phyloP scores from a whole-genome alignment of 1,140 invertebrate genomes.

The Heliconius congener region DNA sequence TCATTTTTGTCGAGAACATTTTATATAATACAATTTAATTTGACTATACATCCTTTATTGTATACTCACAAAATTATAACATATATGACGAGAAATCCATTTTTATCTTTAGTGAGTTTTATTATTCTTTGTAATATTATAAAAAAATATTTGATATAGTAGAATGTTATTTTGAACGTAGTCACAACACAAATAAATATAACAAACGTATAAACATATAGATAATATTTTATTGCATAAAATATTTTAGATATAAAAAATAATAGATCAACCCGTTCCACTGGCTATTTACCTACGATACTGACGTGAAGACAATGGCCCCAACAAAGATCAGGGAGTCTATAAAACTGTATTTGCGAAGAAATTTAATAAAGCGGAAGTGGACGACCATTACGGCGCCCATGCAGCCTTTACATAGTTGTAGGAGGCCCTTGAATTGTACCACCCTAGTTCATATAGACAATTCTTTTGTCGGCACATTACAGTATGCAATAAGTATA shows the following conservation, averaged over 20 bases:
- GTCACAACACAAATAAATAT: too few species aligned
- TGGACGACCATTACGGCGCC: slow-evolving; percentile 69
- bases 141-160: too few species aligned
- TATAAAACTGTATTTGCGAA: slow-evolving; percentile 80
- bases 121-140: too few species aligned
- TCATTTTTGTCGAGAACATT: not conserved
- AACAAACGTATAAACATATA: too few species aligned
- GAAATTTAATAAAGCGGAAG: slow-evolving; percentile 81
- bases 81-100: too few species aligned
- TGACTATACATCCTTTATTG: not conserved
- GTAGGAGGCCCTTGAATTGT: slow-evolving; percentile 36
- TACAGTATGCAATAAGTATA: slow-evolving; percentile 21
- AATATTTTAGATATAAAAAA: slow-evolving; percentile 30
- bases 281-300: slow-evolving; percentile 74
- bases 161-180: too few species aligned
- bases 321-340: slow-evolving; percentile 67
- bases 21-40: not conserved
- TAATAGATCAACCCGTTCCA: slow-evolving; percentile 52
- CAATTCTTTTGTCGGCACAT: slow-evolving; percentile 28
- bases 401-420: slow-evolving; percentile 43
- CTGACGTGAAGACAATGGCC: slow-evolving; percentile 70
- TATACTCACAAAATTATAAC: too few species aligned
- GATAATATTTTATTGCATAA: slow-evolving; percentile 31
- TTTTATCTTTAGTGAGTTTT: too few species aligned
- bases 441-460: slow-evolving; percentile 31